Percentiles rank a stretch among this genome's conserved stretches.
Evolutionary conservation across 2,888 invertebrate species (phyloP).

Genomic region (Stenotaenia linearis): DNA sequence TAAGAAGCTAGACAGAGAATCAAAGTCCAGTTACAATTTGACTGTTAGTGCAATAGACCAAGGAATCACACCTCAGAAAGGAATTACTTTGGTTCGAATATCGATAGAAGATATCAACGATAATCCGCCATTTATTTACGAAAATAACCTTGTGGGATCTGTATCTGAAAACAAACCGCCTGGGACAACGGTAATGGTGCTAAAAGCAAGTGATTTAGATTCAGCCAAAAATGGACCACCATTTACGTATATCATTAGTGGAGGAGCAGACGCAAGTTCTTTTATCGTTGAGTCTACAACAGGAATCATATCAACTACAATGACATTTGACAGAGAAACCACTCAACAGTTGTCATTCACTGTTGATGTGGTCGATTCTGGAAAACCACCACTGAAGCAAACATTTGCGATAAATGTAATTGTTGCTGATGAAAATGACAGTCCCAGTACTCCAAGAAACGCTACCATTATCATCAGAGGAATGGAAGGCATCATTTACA

Average conservation of each 20-base stretch:
- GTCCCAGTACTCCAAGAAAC: constrained; percentile 75
- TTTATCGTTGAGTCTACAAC: constrained; percentile 72
- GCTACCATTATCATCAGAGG: constrained; percentile 69
- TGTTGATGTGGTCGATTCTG: constrained; percentile 83
- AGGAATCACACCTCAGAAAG: constrained; percentile 83
- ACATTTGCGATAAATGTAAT: constrained; percentile 69
- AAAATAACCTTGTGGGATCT: constrained; percentile 64
- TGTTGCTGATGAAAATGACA: constrained; percentile 83
- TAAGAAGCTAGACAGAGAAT: constrained; percentile 72
- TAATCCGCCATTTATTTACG: constrained; percentile 78
- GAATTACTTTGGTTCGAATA: constrained; percentile 77
- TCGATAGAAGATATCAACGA: constrained; percentile 83
- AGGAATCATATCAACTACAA: constrained; percentile 71
- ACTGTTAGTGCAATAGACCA: constrained; percentile 82
- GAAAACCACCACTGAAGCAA: constrained; percentile 73
- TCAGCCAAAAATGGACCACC: constrained; percentile 85
- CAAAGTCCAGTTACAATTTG: constrained; percentile 64
- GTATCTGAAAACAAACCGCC: constrained; percentile 82
- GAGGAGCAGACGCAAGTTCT: constrained; percentile 68
- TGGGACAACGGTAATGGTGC: constrained; percentile 72
- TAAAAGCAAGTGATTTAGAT: constrained; percentile 84
- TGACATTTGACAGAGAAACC: constrained; percentile 72
- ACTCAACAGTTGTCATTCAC: constrained; percentile 67
- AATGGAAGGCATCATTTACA: constrained; percentile 82
- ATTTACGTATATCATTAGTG: constrained; percentile 71